phyloP scores from a whole-genome alignment of 2,888 invertebrate genomes.

The Tolmerus cingulatus region DNA sequence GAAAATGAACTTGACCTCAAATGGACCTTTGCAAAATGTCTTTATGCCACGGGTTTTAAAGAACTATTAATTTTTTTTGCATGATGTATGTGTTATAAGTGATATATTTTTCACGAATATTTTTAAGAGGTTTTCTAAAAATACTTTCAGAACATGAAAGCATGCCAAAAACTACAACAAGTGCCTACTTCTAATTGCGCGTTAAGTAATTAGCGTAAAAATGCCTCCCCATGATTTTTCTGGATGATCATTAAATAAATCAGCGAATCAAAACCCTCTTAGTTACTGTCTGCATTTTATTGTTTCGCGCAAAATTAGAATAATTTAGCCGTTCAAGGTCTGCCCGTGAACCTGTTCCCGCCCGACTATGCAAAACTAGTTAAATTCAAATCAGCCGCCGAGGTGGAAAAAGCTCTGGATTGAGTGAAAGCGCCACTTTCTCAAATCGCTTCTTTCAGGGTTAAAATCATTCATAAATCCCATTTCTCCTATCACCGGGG shows the following conservation, averaged over 20 bases:
- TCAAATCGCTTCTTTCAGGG: not conserved
- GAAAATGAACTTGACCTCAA: not conserved
- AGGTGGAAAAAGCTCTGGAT: not conserved
- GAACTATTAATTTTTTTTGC: not conserved
- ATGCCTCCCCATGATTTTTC: not conserved
- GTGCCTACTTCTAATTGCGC: not conserved
- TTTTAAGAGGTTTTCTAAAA: not conserved
- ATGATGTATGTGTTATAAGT: not conserved
- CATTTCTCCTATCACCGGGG: not conserved
- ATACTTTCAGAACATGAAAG: not conserved
- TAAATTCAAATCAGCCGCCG: not conserved
- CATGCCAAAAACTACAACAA: not conserved
- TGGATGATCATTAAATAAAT: not conserved
- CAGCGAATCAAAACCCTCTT: not conserved
- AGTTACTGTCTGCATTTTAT: not conserved
- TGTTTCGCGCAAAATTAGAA: not conserved
- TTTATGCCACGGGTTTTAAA: not conserved
- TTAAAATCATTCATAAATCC: not conserved
- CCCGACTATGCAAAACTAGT: not conserved
- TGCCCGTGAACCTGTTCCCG: not conserved
- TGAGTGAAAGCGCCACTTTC: not conserved
- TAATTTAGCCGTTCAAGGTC: not conserved
- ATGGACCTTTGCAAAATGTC: not conserved
- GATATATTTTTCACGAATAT: not conserved
- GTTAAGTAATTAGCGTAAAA: not conserved